Evolutionary conservation across 2,797 vertebrate genomes (phyloP).

Genomic region (Pagetopsis macropterus): DNA sequence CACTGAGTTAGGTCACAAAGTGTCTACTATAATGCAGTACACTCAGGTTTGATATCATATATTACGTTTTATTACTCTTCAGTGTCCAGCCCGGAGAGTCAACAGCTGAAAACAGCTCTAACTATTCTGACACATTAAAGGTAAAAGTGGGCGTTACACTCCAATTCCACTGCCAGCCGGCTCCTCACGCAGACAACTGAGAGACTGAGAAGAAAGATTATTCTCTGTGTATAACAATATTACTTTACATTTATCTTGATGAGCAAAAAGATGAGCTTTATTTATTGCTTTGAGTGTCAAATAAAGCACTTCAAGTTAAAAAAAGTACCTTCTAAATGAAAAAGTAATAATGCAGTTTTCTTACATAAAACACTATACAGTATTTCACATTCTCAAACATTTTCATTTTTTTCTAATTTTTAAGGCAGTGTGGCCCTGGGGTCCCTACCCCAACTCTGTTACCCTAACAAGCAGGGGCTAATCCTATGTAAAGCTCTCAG

Average conservation of each 20-base stretch:
- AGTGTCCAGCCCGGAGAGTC: no score
- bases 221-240: background rate
- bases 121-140: no score
- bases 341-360: background rate
- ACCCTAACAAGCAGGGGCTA: slow-evolving; percentile 40
- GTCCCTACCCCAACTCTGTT: slow-evolving; percentile 28
- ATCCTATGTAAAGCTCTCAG: slow-evolving; percentile 47
- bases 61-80: no score
- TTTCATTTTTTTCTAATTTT: slow-evolving; percentile 1
- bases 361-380: background rate
- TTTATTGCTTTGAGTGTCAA: background rate
- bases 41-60: no score
- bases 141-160: no score
- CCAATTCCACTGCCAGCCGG: background rate
- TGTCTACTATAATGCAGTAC: no score
- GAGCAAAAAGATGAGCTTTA: background rate
- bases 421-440: slow-evolving; percentile 12
- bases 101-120: no score
- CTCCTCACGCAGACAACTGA: background rate
- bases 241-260: background rate
- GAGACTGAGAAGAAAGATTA: background rate
- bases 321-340: background rate
- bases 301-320: background rate
- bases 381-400: slow-evolving; percentile 1
- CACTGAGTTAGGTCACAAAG: no score